Evolutionary conservation across 2,797 vertebrate genomes (phyloP).

Genomic region (Phrynocephalus guinanensis): DNA sequence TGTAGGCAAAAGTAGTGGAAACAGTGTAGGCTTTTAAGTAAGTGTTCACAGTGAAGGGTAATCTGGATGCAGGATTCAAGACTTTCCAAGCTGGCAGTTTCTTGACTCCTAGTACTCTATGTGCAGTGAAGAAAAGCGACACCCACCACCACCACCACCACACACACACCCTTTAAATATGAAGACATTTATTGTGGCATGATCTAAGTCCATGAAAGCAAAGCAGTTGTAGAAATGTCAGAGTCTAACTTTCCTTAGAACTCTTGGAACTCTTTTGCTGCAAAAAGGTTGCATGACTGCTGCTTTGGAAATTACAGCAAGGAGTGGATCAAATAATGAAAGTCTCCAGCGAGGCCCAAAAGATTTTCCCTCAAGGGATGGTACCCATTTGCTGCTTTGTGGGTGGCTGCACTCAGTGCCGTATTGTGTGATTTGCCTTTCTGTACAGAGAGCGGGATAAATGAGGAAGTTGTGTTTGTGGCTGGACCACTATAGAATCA

Average conservation of each 20-base stretch:
- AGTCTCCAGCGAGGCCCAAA: background rate
- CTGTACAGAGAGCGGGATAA: background rate
- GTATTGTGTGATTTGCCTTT: background rate
- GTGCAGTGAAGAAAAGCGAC: background rate
- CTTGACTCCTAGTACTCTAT: too few species aligned
- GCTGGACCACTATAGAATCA: too few species aligned
- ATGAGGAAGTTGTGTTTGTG: background rate
- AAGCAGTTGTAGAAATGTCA: background rate
- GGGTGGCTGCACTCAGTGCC: background rate
- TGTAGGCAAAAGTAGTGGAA: background rate
- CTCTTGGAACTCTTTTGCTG: background rate
- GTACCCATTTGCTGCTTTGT: background rate
- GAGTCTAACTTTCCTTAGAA: background rate
- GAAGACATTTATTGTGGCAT: background rate
- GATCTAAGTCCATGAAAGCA: background rate
- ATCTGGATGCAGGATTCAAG: background rate
- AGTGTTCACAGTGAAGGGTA: background rate
- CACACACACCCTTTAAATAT: background rate
- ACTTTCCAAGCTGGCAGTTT: background rate
- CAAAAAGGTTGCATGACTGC: background rate
- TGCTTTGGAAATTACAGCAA: background rate
- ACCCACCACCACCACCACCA: too few species aligned
- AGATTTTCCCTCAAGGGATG: background rate
- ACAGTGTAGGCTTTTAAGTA: background rate
- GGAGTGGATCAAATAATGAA: background rate